Base-by-base conservation (phyloP, 2,113 vertebrate species). In the Calcarius ornatus region DNA sequence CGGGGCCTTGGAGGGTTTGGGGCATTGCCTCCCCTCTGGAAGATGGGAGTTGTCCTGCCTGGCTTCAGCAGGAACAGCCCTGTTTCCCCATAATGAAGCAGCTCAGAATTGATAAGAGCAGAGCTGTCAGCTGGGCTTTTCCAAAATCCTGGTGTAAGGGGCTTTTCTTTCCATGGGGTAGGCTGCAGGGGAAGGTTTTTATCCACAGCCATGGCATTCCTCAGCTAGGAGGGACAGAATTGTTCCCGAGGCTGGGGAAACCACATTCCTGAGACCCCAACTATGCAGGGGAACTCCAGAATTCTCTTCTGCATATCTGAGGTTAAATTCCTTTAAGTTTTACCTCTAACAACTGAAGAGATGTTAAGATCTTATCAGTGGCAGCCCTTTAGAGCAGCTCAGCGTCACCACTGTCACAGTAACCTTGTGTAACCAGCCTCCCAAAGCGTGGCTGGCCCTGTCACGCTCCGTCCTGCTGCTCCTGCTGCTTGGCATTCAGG, bases 361-460 rank as follows among this genome's bases (percentile, higher is more conserved):
- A 28, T 33, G 25, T 84, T 76, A 48, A 81, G 81, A 80, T 91
- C 47, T 95, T 96, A 82, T 85, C 33, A 0, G 38, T 88, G 70
- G 48, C 79, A 92, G 60, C 51, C n/a, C 10, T 69, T 53, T 53
- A 20, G 60, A 94, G 11, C 38, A 24, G 9, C 8, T 30, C 33
- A 8, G 50, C 0, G 5, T 72, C 84, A 33, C n/a, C 0, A 42
- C 81, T 95, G 78, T 69, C 63, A 30, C 25, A 51, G 86, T n/a
- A 68, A 70, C 81, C 77, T 75, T 94, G 91, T 10, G 11, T 87
- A 81, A 90, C 31, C 12, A 70, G 70, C 63, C 65, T 71, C 56
- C 68, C 28, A 3, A 9, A 86, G 59, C 27, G 1, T 38, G 53
- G 21, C 68, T 56, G 64, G 63, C 66, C 66, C 59, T 0, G 23